A percentile compares a stretch with the other conserved stretches of the same genome.
Evolutionary conservation across 2,113 vertebrate species (phyloP).

Genomic region (Pelecanoides urinatrix): DNA sequence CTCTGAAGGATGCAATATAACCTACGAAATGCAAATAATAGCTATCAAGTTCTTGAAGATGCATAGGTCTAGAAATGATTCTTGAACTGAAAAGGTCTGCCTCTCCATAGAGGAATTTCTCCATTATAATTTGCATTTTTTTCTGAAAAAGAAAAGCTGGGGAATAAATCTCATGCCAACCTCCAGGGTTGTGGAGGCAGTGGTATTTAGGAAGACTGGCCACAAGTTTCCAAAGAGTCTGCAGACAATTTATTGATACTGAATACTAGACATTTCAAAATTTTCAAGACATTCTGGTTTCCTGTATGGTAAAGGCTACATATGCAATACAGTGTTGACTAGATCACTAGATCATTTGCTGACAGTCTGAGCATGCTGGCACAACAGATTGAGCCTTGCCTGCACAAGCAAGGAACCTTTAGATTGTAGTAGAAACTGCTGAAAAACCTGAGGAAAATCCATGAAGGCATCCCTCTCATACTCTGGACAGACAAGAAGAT

Average conservation of each 20-base stretch:
- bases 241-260: neutral
- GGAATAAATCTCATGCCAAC: neutral
- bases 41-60: neutral
- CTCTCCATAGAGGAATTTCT: neutral
- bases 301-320: neutral
- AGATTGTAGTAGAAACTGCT: neutral
- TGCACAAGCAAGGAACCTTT: neutral
- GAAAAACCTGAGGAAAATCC: neutral
- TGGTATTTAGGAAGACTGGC: neutral
- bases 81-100: neutral
- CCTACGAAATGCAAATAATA: neutral
- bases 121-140: neutral
- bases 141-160: neutral
- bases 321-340: neutral
- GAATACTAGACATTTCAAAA: neutral
- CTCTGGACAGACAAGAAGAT: neutral
- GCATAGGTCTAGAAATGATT: neutral
- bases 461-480: neutral
- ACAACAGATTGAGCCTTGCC: neutral
- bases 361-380: neutral
- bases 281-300: neutral
- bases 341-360: neutral
- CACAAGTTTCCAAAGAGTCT: neutral
- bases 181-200: neutral
- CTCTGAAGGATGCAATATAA: neutral